phyloP scores from a whole-genome alignment of 2,113 vertebrate genomes.

The Aphyosemion australe region DNA sequence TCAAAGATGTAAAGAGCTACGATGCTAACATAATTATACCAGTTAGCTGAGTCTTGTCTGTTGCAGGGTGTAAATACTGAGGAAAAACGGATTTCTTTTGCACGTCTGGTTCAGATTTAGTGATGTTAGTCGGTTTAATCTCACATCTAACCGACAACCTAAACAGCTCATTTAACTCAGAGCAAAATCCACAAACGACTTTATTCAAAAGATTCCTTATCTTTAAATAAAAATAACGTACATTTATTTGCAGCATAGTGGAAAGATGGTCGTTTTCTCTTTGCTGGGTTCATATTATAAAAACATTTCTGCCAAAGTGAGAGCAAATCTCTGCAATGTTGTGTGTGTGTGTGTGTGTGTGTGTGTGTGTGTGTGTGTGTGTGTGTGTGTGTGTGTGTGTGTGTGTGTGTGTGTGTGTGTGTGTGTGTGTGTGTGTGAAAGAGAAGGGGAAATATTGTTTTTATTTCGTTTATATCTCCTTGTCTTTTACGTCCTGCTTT shows the following conservation, averaged over 20 bases:
- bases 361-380: constrained; percentile 36
- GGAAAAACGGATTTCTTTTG: background rate
- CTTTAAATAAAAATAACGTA: constrained; percentile 47
- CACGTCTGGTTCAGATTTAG: background rate
- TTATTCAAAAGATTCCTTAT: constrained; percentile 1
- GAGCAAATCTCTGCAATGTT: constrained; percentile 5
- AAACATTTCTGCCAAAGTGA: constrained; percentile 32
- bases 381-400: constrained; percentile 30
- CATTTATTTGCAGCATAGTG: constrained; percentile 13
- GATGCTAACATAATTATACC: background rate
- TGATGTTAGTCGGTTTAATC: background rate
- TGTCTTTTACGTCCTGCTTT: constrained; percentile 75
- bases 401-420: constrained; percentile 33
- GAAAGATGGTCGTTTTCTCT: constrained; percentile 15
- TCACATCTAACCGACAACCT: no score
- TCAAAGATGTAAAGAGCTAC: background rate
- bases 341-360: constrained; percentile 32
- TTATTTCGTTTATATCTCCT: constrained; percentile 78
- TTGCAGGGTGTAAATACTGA: background rate
- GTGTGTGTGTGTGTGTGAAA: constrained; percentile 35
- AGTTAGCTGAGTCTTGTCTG: background rate
- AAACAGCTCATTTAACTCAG: no score
- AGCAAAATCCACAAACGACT: background rate
- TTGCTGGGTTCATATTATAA: constrained; percentile 39
- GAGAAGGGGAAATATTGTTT: constrained; percentile 68